Conservation (phyloP, 2,113 vertebrate species). For the Actinemys pallida region DNA sequence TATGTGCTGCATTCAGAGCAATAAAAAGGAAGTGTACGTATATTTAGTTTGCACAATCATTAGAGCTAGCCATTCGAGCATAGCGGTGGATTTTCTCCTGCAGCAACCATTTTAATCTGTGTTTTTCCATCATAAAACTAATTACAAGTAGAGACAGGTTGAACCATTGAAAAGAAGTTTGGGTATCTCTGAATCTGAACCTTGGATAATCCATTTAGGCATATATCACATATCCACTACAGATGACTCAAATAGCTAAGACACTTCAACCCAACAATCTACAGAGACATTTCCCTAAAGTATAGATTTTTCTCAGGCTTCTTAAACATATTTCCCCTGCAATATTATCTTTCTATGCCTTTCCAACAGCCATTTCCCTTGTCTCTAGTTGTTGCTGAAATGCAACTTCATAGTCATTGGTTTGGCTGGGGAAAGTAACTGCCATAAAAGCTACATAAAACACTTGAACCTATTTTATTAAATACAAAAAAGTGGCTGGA, state of each 20-base stretch:
- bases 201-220: background rate
- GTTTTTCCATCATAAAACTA: slow-evolving; percentile 75
- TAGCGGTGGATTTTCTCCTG: slow-evolving; percentile 76
- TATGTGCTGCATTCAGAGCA: slow-evolving; percentile 17
- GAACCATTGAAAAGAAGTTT: background rate
- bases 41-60: slow-evolving; percentile 70
- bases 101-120: slow-evolving; percentile 64
- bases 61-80: slow-evolving; percentile 65
- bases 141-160: slow-evolving; percentile 65
- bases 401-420: background rate
- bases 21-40: slow-evolving; percentile 16
- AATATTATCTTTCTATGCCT: background rate
- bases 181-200: slow-evolving; percentile 16
- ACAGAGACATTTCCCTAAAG: background rate
- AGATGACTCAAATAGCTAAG: background rate
- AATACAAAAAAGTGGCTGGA: background rate
- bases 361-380: background rate
- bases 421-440: background rate
- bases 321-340: background rate
- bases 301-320: background rate
- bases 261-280: background rate
- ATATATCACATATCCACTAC: background rate
- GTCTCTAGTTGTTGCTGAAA: background rate
- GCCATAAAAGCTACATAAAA: background rate
- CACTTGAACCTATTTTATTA: background rate